These are phyloP conservation scores for Heteractis magnifica DNA, from an alignment of 92 coral and sea anemone genomes.

Conservation along the genomic window DNA sequence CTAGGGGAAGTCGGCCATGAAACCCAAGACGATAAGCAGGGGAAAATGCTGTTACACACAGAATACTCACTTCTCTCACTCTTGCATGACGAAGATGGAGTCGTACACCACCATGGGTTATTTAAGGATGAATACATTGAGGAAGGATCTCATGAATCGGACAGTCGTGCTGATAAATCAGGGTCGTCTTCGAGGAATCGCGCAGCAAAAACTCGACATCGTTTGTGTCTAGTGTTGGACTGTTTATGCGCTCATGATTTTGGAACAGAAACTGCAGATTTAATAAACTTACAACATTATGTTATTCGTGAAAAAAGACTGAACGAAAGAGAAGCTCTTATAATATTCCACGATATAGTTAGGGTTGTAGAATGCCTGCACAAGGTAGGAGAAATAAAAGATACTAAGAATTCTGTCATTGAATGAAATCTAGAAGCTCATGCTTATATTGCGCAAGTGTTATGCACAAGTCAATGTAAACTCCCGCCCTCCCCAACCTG, in stretches of 20 bases:
- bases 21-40: slow-evolving; percentile 94
- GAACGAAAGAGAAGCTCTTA: slow-evolving; percentile 89
- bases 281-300: slow-evolving; percentile 94
- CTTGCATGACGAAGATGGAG: slow-evolving; percentile 95
- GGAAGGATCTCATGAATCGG: slow-evolving; percentile 50
- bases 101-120: slow-evolving; percentile 93
- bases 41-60: slow-evolving; percentile 95
- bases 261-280: slow-evolving; percentile 83
- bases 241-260: slow-evolving; percentile 97
- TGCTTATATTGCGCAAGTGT: no score
- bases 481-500: no score
- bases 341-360: slow-evolving; percentile 92
- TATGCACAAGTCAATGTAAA: no score
- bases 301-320: slow-evolving; percentile 93
- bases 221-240: slow-evolving; percentile 88
- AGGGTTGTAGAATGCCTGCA: slow-evolving; percentile 97
- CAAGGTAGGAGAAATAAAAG: slow-evolving; percentile 49
- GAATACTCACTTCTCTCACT: slow-evolving; percentile 93
- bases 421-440: background rate
- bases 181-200: slow-evolving; percentile 33
- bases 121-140: slow-evolving; percentile 95
- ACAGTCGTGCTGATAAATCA: slow-evolving; percentile 16
- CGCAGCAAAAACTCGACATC: slow-evolving; percentile 68
- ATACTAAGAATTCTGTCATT: background rate
- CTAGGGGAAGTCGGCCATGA: slow-evolving; percentile 95